Base-by-base conservation (phyloP, 2,888 invertebrate species). In the Meandrusa payeni region DNA sequence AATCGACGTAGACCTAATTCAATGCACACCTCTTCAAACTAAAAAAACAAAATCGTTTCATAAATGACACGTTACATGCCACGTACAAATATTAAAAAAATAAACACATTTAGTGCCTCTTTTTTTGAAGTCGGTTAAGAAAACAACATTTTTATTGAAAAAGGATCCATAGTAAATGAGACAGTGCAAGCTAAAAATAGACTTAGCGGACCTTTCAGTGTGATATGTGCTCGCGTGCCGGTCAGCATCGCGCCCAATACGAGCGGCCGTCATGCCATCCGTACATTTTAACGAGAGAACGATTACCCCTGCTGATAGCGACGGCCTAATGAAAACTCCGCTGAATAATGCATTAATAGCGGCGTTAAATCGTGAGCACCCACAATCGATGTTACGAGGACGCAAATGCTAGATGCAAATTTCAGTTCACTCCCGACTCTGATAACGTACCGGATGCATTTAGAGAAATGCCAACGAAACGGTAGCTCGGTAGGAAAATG, bases 341-440 rank as follows among this genome's bases (percentile, higher is more conserved):
- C 72, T 87, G 86, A 87, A 87, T 86, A 87, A 87, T 87, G 86
- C 86, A 87, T 86, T 83, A 79, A 86, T 82, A 83, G 81, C 64
- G 77, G 86, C 83, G 83, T 85, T 86, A 83, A 85, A 85, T 83
- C 86, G 85, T 86, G 86, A 80, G 80, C 78, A 78, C 76, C 72
- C 70, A 76, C 79, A 77, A 80, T 82, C 76, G 71, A 68, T 66
- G 66, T 65, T 66, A 75, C 77, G 66, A 29, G 76, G 71, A 70
- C 68, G 77, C 80, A 76, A 76, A 78, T 77, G 76, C 77, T 69
- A 74, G 78, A 85, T 86, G 83, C 79, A 86, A 85, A 83, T 86
- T 78, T 63, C 70, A 83, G 70, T 37, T 77, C 74, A 77, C 77
- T 75, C 73, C 69, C 64, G 62, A 76, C 71, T 69, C 68, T 58